phyloP scores from a whole-genome alignment of 2,113 vertebrate species.

The Apaloderma vittatum region DNA sequence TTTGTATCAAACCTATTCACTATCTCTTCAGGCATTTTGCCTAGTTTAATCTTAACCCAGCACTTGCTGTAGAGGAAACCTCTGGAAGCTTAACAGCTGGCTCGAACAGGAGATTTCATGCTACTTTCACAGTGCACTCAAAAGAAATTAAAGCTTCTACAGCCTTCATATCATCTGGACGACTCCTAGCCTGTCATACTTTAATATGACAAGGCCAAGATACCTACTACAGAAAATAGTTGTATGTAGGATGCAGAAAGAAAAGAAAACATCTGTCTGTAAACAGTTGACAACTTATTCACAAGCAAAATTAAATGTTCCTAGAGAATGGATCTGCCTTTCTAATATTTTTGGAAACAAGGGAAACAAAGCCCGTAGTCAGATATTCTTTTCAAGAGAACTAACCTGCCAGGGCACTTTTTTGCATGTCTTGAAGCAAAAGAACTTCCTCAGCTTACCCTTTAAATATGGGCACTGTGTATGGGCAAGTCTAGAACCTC shows the following conservation, averaged over 20 bases:
- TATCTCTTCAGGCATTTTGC: constrained; percentile 83
- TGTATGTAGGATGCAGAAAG: neutral
- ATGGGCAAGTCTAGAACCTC: neutral
- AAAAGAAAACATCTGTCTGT: constrained; percentile 13
- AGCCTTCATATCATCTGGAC: constrained; percentile 16
- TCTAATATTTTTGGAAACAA: neutral
- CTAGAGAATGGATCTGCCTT: neutral
- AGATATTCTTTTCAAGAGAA: neutral
- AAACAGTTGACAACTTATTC: neutral
- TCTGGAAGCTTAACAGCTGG: constrained; percentile 71
- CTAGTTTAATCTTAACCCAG: constrained; percentile 69
- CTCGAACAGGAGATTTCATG: constrained; percentile 52
- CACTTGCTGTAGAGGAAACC: constrained; percentile 58
- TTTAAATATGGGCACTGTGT: neutral
- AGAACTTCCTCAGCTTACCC: neutral
- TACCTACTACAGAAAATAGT: neutral
- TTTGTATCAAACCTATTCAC: constrained; percentile 88
- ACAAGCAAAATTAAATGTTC: neutral
- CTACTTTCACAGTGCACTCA: neutral
- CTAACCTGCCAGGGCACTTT: neutral
- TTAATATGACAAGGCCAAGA: constrained; percentile 37
- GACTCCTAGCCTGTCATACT: neutral
- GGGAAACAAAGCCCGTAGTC: neutral
- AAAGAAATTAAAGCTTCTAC: constrained; percentile 44
- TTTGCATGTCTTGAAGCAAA: neutral